phyloP scores from a whole-genome alignment of 2,113 vertebrate genomes.

The Osmerus eperlanus region DNA sequence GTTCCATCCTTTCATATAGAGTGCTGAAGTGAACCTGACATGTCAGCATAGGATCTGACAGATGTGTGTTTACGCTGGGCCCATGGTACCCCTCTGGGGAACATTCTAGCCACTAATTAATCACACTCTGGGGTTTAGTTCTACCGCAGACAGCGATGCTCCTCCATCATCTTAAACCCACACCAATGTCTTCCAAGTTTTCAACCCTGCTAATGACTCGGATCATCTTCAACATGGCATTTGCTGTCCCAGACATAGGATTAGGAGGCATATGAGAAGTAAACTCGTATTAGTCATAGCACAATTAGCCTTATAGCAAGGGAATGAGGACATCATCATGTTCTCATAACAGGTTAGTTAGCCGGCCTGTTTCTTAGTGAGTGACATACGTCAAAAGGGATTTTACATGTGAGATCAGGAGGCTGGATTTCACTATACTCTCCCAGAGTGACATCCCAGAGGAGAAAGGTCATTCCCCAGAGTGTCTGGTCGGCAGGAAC shows the following conservation, averaged over 20 bases:
- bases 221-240: background rate
- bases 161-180: conserved; percentile 3
- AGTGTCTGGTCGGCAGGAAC: conserved; percentile 16
- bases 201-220: background rate
- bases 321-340: background rate
- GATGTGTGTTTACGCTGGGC: background rate
- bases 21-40: background rate
- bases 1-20: too few species aligned
- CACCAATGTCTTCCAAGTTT: background rate
- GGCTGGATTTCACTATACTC: conserved; percentile 36
- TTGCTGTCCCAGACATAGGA: background rate
- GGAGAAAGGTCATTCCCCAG: conserved; percentile 14
- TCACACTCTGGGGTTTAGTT: background rate
- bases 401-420: conserved; percentile 20
- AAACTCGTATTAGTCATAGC: too few species aligned
- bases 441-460: conserved; percentile 19
- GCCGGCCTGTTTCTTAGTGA: background rate
- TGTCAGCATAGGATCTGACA: background rate
- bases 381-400: background rate
- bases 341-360: background rate
- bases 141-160: background rate
- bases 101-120: background rate
- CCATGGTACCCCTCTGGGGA: background rate
- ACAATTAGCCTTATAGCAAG: too few species aligned
- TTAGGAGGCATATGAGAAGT: too few species aligned